Evolutionary conservation across 2,888 invertebrate genomes (phyloP), one percentile per base, ranked within the genome.

Genomic region (Labia minor): DNA sequence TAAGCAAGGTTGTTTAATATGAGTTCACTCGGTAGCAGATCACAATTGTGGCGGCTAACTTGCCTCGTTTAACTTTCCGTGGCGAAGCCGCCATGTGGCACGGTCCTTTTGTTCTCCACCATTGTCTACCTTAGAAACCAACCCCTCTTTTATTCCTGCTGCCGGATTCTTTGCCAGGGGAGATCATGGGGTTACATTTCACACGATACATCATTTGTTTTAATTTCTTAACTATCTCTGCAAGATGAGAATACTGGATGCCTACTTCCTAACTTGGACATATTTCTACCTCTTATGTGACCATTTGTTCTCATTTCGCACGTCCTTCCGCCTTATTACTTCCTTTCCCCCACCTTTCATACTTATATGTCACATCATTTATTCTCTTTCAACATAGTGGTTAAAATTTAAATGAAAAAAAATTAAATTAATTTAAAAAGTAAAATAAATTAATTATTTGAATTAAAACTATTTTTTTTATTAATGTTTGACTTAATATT

Each of bases 11-110:
- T 49, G 49, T 16, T 49, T 49, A 49, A 49, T 49, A 49, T 49
- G 49, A 49, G 16, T 49, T 49, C 49, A 49, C 49, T 49, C 49
- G 49, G 49, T 49, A 16, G 49, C 49, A 49, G 49, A 49, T 49
- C 49, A 16, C 49, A 49, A 49, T 49, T 10, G 49, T 49, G 49
- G 49, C 49, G 49, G 49, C 49, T 16, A 49, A 49, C 49, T 49
- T 49, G 49, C 49, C 49, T 49, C 49, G 49, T 49, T 49, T 49
- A 49, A 49, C 49, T 49, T 49, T 49, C 49, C 49, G 33, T 33
- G 33, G 33, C 33, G 33, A 33, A 33, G 33, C 33, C 33, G n/a
- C 49, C 49, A 49, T 49, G 49, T 49, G 49, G 6, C 49, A 49
- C 16, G 49, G 49, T 4, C 8, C 49, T 49, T n/a, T 49, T 49